These are phyloP conservation scores for Theretra japonica DNA, from an alignment of 2,888 invertebrate species.

Conservation along the genomic window DNA sequence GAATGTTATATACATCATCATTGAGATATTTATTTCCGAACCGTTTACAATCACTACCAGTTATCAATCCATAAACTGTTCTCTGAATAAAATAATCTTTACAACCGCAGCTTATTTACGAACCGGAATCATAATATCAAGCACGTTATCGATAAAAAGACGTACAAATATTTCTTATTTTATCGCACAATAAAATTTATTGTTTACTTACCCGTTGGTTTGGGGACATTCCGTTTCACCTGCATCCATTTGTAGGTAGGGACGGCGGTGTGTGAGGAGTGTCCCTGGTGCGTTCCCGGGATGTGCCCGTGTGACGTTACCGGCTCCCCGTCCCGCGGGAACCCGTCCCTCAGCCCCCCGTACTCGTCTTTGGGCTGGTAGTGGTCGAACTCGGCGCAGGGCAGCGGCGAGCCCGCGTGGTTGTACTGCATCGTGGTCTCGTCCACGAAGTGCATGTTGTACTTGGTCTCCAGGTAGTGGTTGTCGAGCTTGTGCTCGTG, in stretches of 20 bases:
- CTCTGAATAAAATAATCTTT: conserved; percentile 3
- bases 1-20: too few relatives aligned
- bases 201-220: conserved; percentile 91
- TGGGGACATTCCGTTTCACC: conserved; percentile 97
- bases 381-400: conserved; percentile 85
- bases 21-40: background rate
- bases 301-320: conserved; percentile 65
- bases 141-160: background rate
- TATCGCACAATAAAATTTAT: conserved; percentile 1
- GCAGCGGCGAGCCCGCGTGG: conserved; percentile 74
- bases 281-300: conserved; percentile 63
- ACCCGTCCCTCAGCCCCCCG: conserved; percentile 70
- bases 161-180: background rate
- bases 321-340: conserved; percentile 67
- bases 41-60: background rate
- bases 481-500: conserved; percentile 78
- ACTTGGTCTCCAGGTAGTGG: conserved; percentile 81
- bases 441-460: conserved; percentile 81
- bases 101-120: background rate
- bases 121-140: background rate
- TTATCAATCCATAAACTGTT: background rate
- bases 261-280: conserved; percentile 86
- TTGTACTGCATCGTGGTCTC: conserved; percentile 75
- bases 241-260: conserved; percentile 99
- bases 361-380: conserved; percentile 87